These are phyloP conservation scores for Climacteris rufus DNA, from an alignment of 2,113 vertebrate species.

Conservation along the genomic window DNA sequence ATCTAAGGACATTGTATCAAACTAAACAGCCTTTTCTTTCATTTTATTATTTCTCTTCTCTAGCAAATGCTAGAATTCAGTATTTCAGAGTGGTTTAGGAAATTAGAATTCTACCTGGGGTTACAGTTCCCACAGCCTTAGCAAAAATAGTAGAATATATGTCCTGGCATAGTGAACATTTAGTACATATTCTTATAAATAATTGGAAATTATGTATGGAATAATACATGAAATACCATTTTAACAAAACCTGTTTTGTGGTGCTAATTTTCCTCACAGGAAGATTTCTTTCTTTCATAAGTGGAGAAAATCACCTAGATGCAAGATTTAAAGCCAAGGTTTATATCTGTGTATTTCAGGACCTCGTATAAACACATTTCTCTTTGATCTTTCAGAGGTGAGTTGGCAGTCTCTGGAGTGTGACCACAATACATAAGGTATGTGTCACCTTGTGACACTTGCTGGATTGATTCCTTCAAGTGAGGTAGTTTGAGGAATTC, in stretches of 20 bases:
- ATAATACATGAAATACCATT: background rate
- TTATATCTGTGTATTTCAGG: background rate
- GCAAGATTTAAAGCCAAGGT: background rate
- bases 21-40: background rate
- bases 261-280: background rate
- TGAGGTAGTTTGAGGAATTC: conserved; percentile 15
- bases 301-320: background rate
- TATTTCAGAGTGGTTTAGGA: background rate
- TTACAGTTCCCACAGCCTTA: background rate
- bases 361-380: background rate
- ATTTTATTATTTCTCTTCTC: background rate
- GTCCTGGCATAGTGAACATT: background rate
- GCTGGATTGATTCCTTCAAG: conserved; percentile 30
- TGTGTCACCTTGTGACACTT: conserved; percentile 38
- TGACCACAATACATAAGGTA: background rate
- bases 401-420: conserved; percentile 11
- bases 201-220: background rate
- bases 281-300: background rate
- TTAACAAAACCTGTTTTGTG: background rate
- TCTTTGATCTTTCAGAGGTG: background rate
- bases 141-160: background rate
- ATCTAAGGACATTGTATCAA: background rate
- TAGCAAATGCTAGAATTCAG: background rate
- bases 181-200: background rate
- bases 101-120: background rate